Conservation (phyloP, 2,888 invertebrate genomes). For the Arge pagana region DNA sequence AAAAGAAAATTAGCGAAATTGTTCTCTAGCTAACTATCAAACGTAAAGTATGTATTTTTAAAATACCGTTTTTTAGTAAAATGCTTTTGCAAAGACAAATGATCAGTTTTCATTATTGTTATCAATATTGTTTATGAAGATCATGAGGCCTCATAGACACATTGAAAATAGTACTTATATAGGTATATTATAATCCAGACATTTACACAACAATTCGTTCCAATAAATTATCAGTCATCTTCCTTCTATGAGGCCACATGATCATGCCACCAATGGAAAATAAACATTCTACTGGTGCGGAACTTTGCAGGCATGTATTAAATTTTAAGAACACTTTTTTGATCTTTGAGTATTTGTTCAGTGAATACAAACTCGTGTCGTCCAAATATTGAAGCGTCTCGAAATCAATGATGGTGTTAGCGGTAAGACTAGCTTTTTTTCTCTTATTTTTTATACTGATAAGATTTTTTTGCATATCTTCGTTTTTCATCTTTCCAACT, state of each 20-base stretch:
- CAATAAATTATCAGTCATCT: background rate
- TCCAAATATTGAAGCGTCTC: slow-evolving; percentile 25
- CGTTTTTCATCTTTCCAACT: slow-evolving; percentile 13
- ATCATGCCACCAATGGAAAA: slow-evolving; percentile 24
- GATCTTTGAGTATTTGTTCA: slow-evolving; percentile 26
- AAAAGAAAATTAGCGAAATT: too few species aligned
- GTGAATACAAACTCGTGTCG: slow-evolving; percentile 20
- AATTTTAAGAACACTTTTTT: slow-evolving; percentile 31
- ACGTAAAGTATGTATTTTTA: too few species aligned
- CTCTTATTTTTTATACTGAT: background rate
- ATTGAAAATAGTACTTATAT: background rate
- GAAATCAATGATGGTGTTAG: slow-evolving; percentile 12
- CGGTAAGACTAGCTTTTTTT: slow-evolving; percentile 2
- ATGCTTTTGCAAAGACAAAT: too few species aligned
- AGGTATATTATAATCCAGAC: background rate
- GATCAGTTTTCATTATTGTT: too few species aligned
- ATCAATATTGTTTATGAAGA: too few species aligned
- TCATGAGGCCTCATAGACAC: too few species aligned
- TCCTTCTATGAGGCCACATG: background rate
- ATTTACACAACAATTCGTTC: background rate
- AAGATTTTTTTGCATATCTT: slow-evolving; percentile 10
- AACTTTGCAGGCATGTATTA: slow-evolving; percentile 29
- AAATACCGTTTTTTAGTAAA: too few species aligned
- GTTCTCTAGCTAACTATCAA: too few species aligned
- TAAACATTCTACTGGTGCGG: slow-evolving; percentile 29